Percentiles rank a stretch among this genome's conserved stretches.
Evolutionary conservation across 2,888 invertebrate species (phyloP).

Genomic region (Tenodera sinensis): DNA sequence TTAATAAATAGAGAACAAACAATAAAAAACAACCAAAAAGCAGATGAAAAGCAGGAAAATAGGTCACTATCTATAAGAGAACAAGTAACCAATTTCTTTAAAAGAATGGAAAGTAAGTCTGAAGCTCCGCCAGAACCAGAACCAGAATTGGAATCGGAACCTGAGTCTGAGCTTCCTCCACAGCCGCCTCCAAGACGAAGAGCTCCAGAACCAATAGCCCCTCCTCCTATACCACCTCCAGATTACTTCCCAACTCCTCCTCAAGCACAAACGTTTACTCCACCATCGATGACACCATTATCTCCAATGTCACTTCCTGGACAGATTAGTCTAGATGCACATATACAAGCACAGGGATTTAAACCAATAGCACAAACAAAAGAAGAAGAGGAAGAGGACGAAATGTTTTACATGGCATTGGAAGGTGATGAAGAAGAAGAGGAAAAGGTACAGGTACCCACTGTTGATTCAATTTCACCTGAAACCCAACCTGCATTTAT

Average conservation of each 20-base stretch:
- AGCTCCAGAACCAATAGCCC: not conserved
- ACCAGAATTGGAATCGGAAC: not conserved
- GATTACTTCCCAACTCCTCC: not conserved
- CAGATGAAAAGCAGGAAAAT: not conserved
- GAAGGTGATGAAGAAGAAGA: not conserved
- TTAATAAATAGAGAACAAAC: not conserved
- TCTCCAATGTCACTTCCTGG: not conserved
- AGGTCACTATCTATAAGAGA: not conserved
- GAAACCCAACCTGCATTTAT: not conserved
- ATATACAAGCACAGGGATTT: not conserved
- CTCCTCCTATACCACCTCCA: not conserved
- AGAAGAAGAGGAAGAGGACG: not conserved
- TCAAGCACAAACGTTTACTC: not conserved
- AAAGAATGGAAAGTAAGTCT: conserved; percentile 37
- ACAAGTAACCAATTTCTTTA: not conserved
- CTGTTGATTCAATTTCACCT: not conserved
- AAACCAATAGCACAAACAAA: not conserved
- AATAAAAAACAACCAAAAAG: not conserved
- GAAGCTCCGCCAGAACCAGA: conserved; percentile 40
- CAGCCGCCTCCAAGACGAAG: not conserved
- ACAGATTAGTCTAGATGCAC: not conserved
- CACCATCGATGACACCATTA: not conserved
- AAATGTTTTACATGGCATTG: not conserved
- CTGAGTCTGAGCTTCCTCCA: not conserved
- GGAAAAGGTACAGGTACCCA: not conserved